Percentiles rank a stretch among this genome's conserved stretches.
phyloP scores from a whole-genome alignment of 2,113 vertebrate genomes.

The Rhinolophus ferrumequinum region DNA sequence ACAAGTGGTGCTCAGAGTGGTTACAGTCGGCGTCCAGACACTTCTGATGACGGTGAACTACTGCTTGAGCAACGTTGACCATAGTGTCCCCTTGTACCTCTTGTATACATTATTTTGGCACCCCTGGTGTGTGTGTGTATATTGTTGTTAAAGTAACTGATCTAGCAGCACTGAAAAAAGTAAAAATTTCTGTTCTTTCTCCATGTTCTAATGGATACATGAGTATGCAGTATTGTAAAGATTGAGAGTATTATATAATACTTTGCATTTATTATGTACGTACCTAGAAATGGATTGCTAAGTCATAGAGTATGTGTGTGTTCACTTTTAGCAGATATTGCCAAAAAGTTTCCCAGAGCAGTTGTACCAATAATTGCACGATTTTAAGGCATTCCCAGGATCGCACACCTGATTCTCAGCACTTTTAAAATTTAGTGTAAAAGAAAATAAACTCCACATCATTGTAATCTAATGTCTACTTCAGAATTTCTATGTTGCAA shows the following conservation, averaged over 20 bases:
- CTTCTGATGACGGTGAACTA: too few species aligned
- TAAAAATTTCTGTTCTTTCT: neutral
- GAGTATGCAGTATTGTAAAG: neutral
- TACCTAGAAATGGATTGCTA: neutral
- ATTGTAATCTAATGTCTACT: neutral
- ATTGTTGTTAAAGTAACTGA: neutral
- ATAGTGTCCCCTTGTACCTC: too few species aligned
- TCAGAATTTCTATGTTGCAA: neutral
- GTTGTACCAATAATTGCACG: neutral
- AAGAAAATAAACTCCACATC: neutral
- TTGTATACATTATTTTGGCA: too few species aligned
- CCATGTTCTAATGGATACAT: too few species aligned
- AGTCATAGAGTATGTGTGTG: neutral
- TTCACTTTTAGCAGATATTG: neutral
- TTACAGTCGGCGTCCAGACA: too few species aligned
- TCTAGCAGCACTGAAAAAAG: neutral
- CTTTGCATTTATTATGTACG: too few species aligned
- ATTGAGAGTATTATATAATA: too few species aligned
- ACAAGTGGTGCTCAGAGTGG: too few species aligned
- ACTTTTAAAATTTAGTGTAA: neutral
- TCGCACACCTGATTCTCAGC: slow-evolving; percentile 1
- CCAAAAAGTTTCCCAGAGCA: neutral
- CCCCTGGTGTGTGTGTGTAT: too few species aligned
- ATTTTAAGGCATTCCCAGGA: neutral
- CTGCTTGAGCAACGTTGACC: too few species aligned